phyloP scores from a whole-genome alignment of 2,888 invertebrate species.

The Drosophila putrida region DNA sequence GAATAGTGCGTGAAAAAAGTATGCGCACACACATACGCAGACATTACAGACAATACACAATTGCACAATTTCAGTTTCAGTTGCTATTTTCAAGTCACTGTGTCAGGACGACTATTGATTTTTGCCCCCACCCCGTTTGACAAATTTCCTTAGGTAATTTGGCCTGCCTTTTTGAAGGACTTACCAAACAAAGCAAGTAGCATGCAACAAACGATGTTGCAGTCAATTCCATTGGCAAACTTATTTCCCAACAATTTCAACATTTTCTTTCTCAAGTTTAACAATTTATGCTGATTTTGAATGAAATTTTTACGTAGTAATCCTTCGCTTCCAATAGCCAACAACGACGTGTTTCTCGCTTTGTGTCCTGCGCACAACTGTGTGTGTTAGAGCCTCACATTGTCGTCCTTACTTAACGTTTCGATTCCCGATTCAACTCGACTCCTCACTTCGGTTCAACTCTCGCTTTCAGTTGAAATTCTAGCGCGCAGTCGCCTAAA shows the following conservation, averaged over 20 bases:
- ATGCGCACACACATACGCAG: slow-evolving; percentile 1
- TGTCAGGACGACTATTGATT: slow-evolving; percentile 66
- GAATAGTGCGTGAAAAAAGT: slow-evolving; percentile 26
- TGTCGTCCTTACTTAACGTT: neutral
- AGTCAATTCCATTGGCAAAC: slow-evolving; percentile 12
- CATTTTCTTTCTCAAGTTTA: slow-evolving; percentile 31
- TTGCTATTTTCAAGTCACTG: slow-evolving; percentile 44
- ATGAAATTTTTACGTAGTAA: slow-evolving; percentile 14
- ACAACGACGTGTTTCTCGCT: slow-evolving; percentile 59
- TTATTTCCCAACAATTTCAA: slow-evolving; percentile 19
- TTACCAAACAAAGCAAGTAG: slow-evolving; percentile 51
- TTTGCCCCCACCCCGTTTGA: slow-evolving; percentile 26
- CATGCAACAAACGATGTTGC: slow-evolving; percentile 35
- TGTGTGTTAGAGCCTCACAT: slow-evolving; percentile 17
- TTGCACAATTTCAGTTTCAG: slow-evolving; percentile 39
- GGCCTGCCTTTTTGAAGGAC: slow-evolving; percentile 17
- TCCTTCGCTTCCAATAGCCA: slow-evolving; percentile 2
- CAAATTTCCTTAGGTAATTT: slow-evolving; percentile 5
- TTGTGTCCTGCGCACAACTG: slow-evolving; percentile 73
- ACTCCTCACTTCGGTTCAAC: slow-evolving; percentile 18
- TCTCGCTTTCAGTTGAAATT: slow-evolving; percentile 39
- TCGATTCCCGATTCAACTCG: slow-evolving; percentile 13
- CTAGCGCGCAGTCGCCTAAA: slow-evolving; percentile 32
- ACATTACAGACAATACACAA: slow-evolving; percentile 9
- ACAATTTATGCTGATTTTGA: slow-evolving; percentile 2